Percentiles rank a stretch among this genome's conserved stretches.
Conservation (phyloP, 2,113 vertebrate species). For the Barbus barbus region DNA sequence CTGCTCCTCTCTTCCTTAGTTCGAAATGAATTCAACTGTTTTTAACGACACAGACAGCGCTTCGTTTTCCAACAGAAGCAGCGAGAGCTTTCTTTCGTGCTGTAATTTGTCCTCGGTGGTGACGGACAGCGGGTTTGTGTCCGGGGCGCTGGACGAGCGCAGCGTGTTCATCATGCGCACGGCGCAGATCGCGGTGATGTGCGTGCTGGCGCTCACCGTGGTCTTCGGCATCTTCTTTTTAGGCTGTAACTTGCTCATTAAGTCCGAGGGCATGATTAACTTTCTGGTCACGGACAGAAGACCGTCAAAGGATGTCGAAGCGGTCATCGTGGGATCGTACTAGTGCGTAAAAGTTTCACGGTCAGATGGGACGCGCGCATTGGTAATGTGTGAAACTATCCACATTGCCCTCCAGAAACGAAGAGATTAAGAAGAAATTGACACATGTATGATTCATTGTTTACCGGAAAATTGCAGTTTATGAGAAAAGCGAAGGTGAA, state of each 20-base stretch:
- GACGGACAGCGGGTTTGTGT: conserved; percentile 73
- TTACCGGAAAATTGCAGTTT: background rate
- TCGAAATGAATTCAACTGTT: conserved; percentile 67
- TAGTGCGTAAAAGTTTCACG: conserved; percentile 57
- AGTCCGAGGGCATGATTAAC: conserved; percentile 89
- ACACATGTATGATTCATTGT: background rate
- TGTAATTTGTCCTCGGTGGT: conserved; percentile 79
- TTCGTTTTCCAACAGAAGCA: conserved; percentile 70
- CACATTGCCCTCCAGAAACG: background rate
- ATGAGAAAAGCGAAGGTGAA: background rate
- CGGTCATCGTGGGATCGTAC: conserved; percentile 81
- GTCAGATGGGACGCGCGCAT: background rate
- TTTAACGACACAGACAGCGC: conserved; percentile 74
- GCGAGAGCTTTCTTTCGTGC: conserved; percentile 72
- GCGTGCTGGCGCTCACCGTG: conserved; percentile 85
- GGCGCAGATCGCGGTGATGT: conserved; percentile 89
- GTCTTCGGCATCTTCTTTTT: conserved; percentile 88
- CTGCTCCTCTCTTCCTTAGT: background rate
- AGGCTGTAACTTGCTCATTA: conserved; percentile 87
- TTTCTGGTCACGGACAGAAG: conserved; percentile 84
- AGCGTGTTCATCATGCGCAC: conserved; percentile 81
- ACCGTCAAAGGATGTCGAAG: conserved; percentile 85
- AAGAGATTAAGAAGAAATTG: background rate
- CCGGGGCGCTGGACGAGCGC: conserved; percentile 73
- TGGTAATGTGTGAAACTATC: background rate